phyloP scores from a whole-genome alignment of 2,797 vertebrate species.

The Centroberyx gerrardi region DNA sequence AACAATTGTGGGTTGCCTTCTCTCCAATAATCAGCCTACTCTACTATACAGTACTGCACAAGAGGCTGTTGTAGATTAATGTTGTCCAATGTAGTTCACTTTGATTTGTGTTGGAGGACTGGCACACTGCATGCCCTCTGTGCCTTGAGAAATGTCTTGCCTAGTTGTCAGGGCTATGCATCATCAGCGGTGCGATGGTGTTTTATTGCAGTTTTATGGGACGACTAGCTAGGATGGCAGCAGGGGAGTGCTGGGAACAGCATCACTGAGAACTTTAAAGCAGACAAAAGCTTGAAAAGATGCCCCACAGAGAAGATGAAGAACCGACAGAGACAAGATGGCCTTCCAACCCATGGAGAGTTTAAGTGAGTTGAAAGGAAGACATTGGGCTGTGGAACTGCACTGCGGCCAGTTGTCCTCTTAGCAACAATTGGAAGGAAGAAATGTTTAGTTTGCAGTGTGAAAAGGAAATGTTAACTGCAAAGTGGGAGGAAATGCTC shows the following conservation, averaged over 20 bases:
- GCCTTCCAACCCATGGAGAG: slow-evolving; percentile 12
- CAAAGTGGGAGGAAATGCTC: slow-evolving; percentile 6
- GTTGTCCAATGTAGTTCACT: slow-evolving; percentile 32
- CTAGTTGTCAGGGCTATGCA: background rate
- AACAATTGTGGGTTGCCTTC: slow-evolving; percentile 41
- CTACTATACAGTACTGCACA: slow-evolving; percentile 53
- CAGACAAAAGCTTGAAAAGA: slow-evolving; percentile 42
- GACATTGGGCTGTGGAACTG: background rate
- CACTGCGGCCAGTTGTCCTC: slow-evolving; percentile 22
- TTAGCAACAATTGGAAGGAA: slow-evolving; percentile 34
- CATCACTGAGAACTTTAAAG: slow-evolving; percentile 59
- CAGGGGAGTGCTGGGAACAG: slow-evolving; percentile 72
- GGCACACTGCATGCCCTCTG: background rate
- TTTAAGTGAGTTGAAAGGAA: slow-evolving; percentile 45
- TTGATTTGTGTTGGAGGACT: background rate
- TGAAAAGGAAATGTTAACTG: slow-evolving; percentile 50
- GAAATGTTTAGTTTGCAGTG: slow-evolving; percentile 43
- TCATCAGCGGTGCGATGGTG: slow-evolving; percentile 16
- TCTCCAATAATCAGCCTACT: slow-evolving; percentile 53
- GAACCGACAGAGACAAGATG: slow-evolving; percentile 37
- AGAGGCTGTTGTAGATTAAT: slow-evolving; percentile 1
- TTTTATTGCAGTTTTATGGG: slow-evolving; percentile 47
- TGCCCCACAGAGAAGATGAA: slow-evolving; percentile 43
- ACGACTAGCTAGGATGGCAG: slow-evolving; percentile 55
- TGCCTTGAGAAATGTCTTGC: background rate